Base-by-base conservation (phyloP, 2,113 vertebrate genomes). In the Muntiacus muntjak region DNA sequence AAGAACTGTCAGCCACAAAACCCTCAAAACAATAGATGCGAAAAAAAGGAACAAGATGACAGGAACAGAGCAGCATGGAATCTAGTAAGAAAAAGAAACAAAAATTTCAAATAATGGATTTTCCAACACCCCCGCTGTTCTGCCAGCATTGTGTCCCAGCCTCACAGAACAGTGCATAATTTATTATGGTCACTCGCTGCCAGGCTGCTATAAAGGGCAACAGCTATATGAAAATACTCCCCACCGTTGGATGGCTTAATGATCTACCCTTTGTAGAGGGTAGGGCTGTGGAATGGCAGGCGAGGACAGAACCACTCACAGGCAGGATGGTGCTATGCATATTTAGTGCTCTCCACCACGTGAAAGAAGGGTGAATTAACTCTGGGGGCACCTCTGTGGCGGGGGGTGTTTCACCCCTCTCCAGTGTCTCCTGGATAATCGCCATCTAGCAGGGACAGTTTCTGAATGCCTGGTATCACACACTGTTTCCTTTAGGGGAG, bases 71-170 rank as follows among this genome's bases (percentile, higher is more conserved):
- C 97, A 95, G 97, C 97, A 94, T 97, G 98, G 90, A 97, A 98
- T 71, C 91, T 92, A 17, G 95, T 96, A 94, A 89, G 97, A 89
- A 97, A 98, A 96, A 94, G 97, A 97, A 97, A 97, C 94, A 96
- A 96, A 98, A 98, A 97, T 92, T 96, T 94, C 97, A 89, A 97
- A 97, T 97, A 97, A 96, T 97, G 90, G 97, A 96, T 97, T 97
- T 95, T 78, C 79, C 81, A 87, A 93, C 92, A 92, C 87, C 96
- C 97, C 96, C 0, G 81, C 97, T 97, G 97, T 81, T 96, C 85
- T 15, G 23, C 89, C 50, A 54, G 85, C 92, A 52, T 4, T 36
- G 94, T 93, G 97, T 92, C 97, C 94, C 89, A 47, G 76, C 58
- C 90, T 76, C 82, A 57, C 90, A 47, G 94, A 93, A 85, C 54